Base-by-base conservation (phyloP, 2,113 vertebrate species). In the Mesembrinibis cayennensis region DNA sequence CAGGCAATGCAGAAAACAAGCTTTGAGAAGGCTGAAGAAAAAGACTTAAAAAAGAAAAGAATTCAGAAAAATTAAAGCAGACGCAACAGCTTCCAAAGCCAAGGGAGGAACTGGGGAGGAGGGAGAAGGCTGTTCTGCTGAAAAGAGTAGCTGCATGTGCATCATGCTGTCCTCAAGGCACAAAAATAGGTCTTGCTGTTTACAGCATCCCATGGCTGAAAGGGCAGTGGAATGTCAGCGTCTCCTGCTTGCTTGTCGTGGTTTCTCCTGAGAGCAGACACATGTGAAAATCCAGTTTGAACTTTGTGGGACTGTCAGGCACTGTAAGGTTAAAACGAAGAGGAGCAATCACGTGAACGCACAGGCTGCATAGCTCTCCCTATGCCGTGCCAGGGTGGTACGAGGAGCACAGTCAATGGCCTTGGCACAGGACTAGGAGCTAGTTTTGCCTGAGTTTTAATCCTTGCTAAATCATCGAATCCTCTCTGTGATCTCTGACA, bases 271-370 rank as follows among this genome's bases (percentile, higher is more conserved):
- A 26, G 50, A 53, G 6, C 18, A 21, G 63, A 22, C 50, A 40
- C 49, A 70, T 27, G 1, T 36, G 56, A 38, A 89, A 70, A 59
- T 47, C 15, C 44, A 42, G 42, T 36, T 36, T 89, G 38, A 79
- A 27, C 8, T 69, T 21, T 25, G 29, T 42, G 49, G 47, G 36
- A 27, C 47, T 52, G 40, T 45, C 23, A 16, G 50, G 6, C 5
- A 2, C 53, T 26, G 26, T 36, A 22, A 69, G 30, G 53, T n/a
- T 69, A 62, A 79, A 9, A 26, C 0, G 2, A 67, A 55, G 63
- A 90, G 71, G 21, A 69, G 36, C 0, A 0, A n/a, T 69, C 10
- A 29, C n/a, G 7, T 5, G 27, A 61, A 40, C 0, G 0, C 38
- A 8, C 32, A n/a, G 40, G 22, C 45, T 81, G 50, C 3, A 0